Percentiles rank a stretch among this genome's conserved stretches.
phyloP scores from a whole-genome alignment of 2,113 vertebrate species.

The Pantherophis guttatus region DNA sequence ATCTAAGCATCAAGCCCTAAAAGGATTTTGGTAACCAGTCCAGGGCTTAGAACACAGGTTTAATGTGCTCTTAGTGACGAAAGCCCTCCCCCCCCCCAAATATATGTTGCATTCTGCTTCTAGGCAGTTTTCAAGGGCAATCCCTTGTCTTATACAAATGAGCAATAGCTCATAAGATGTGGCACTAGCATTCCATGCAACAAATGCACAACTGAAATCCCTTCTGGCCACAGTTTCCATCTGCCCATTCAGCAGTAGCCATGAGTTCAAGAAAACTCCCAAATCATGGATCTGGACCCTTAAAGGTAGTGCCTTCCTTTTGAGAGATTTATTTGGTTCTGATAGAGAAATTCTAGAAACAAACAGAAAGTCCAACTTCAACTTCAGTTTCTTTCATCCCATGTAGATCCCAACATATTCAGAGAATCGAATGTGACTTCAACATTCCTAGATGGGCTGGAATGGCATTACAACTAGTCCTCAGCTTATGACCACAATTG shows the following conservation, averaged over 20 bases:
- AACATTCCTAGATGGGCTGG: neutral
- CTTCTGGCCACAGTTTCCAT: no score
- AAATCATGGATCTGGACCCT: neutral
- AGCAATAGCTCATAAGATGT: neutral
- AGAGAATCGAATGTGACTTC: neutral
- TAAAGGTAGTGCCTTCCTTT: neutral
- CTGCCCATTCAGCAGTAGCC: neutral
- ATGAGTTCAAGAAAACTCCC: neutral
- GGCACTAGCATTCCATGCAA: no score
- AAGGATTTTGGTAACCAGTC: neutral
- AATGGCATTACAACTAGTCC: neutral
- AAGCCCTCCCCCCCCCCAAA: rapidly evolving
- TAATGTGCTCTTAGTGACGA: neutral
- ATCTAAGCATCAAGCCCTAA: neutral
- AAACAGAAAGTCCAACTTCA: neutral
- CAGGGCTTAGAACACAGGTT: neutral
- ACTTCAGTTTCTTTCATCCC: no score
- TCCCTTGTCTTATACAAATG: neutral
- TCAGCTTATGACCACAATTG: no score
- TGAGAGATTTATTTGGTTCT: neutral
- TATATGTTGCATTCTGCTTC: neutral
- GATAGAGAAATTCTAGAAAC: neutral
- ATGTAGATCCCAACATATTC: no score
- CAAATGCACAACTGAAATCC: no score
- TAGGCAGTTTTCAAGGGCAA: neutral